Conservation (phyloP, 2,888 invertebrate genomes). For the Acanthopleura granulata region DNA sequence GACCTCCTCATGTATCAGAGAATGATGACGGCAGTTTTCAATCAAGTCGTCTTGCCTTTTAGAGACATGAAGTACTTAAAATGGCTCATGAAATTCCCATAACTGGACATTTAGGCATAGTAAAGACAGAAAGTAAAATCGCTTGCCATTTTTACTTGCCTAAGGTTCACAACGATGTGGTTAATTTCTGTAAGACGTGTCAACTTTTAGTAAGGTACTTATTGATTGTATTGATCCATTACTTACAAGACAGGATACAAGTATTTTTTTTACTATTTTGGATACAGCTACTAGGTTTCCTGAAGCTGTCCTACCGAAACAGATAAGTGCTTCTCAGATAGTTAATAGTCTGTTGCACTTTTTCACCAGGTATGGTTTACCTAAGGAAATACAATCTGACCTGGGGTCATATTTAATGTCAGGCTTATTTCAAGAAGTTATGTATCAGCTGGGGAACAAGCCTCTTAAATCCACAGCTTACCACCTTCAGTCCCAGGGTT, state of each 20-base stretch:
- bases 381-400: conserved; percentile 18
- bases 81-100: too few relatives aligned
- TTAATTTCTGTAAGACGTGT: too few relatives aligned
- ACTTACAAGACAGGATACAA: background rate
- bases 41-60: too few relatives aligned
- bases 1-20: too few relatives aligned
- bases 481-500: conserved; percentile 22
- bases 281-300: background rate
- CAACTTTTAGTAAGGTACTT: background rate
- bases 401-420: conserved; percentile 22
- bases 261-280: background rate
- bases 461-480: conserved; percentile 16
- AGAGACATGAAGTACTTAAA: too few relatives aligned
- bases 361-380: conserved; percentile 16
- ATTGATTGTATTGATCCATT: background rate
- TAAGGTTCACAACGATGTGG: too few relatives aligned
- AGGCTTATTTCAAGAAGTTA: conserved; percentile 13
- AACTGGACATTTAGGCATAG: too few relatives aligned
- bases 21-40: too few relatives aligned
- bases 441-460: background rate
- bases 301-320: background rate
- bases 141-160: too few relatives aligned
- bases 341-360: background rate
- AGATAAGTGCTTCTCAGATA: background rate
- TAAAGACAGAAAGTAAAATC: too few relatives aligned